These are phyloP conservation scores for Drosophila engyochracea DNA, from an alignment of 2,888 invertebrate genomes.

Conservation along the genomic window DNA sequence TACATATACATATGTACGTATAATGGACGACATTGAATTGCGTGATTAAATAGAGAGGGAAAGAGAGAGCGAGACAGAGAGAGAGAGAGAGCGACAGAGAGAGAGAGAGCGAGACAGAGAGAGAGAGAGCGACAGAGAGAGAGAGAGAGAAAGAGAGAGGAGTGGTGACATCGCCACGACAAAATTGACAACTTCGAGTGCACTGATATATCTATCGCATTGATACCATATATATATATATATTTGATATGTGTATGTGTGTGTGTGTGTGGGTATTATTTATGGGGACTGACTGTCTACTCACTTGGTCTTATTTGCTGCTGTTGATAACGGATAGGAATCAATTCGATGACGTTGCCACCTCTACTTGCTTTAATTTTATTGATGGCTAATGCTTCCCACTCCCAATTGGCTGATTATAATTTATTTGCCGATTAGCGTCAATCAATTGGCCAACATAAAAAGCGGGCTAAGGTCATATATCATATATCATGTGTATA, in stretches of 20 bases:
- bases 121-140: too few species aligned
- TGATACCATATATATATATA: conserved; percentile 19
- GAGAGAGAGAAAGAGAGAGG: background rate
- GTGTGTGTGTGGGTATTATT: background rate
- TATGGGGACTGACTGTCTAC: background rate
- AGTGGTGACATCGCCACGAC: conserved; percentile 1
- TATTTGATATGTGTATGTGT: background rate
- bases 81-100: background rate
- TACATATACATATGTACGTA: background rate
- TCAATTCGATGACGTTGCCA: conserved; percentile 33
- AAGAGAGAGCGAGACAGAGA: background rate
- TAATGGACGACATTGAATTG: conserved; percentile 18
- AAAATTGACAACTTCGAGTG: conserved; percentile 48
- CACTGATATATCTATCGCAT: conserved; percentile 35
- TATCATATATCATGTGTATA: conserved; percentile 27
- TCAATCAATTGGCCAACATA: conserved; percentile 54
- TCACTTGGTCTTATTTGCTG: conserved; percentile 36
- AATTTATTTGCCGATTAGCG: conserved; percentile 40
- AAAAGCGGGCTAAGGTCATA: conserved; percentile 28
- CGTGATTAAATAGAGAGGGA: conserved; percentile 11
- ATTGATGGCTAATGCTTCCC: background rate
- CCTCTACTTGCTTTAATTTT: background rate
- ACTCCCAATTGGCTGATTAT: background rate
- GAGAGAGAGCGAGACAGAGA: too few species aligned
- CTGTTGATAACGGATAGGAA: conserved; percentile 29